Conservation (phyloP, 2,113 vertebrate genomes). For the Aythya baeri region DNA sequence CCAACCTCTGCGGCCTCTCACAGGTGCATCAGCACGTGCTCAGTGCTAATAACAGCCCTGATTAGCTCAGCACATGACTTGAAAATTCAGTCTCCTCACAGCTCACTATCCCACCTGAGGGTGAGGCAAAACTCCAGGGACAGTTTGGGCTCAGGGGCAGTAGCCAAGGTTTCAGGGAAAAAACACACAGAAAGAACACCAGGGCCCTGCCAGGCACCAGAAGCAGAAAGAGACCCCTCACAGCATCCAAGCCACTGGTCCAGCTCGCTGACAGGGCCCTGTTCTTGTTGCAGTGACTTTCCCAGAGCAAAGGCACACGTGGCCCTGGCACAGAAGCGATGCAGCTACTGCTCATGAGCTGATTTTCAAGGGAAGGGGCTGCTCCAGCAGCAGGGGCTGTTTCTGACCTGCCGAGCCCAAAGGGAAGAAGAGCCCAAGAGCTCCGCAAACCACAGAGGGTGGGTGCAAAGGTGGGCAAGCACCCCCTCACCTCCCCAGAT, state of each 20-base stretch:
- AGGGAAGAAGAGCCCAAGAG: not conserved
- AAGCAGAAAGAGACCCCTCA: not conserved
- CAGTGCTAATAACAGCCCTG: not conserved
- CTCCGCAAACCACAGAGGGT: not conserved
- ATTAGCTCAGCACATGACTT: not conserved
- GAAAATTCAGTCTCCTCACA: not conserved
- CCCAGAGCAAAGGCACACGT: accelerated
- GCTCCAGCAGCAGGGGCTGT: not conserved
- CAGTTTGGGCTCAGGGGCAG: not conserved
- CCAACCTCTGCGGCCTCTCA: not conserved
- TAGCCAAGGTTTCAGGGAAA: not conserved
- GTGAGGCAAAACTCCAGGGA: not conserved
- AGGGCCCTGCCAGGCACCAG: not conserved
- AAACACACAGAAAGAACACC: not conserved
- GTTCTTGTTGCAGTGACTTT: not conserved
- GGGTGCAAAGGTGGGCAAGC: accelerated
- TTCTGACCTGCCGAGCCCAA: not conserved
- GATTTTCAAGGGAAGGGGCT: not conserved
- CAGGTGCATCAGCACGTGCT: not conserved
- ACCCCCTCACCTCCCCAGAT: accelerated
- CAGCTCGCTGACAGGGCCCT: accelerated
- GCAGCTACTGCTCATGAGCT: accelerated
- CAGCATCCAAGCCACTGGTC: not conserved
- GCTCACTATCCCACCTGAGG: not conserved
- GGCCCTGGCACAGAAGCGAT: accelerated